Base-by-base conservation (phyloP, 2,888 invertebrate genomes). In the Chaetoderma sp. region DNA sequence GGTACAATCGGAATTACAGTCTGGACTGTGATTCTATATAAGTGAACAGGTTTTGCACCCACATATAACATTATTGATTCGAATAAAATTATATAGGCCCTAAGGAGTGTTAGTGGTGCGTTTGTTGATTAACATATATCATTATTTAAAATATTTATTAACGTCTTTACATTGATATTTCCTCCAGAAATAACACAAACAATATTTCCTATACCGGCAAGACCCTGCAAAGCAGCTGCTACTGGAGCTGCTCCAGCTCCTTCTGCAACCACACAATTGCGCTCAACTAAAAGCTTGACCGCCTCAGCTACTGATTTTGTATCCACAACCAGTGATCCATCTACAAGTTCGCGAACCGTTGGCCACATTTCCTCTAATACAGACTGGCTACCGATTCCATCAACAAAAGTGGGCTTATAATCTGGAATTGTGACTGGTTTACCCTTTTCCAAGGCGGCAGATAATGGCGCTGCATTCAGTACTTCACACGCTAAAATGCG, bases 101-200 rank as follows among this genome's bases (percentile, higher is more conserved):
- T n/a, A n/a, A n/a, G n/a, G n/a, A n/a, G n/a, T n/a, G n/a, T n/a
- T n/a, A n/a, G n/a, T n/a, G n/a, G n/a, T n/a, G n/a, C n/a, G n/a
- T n/a, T n/a, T n/a, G n/a, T n/a, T n/a, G n/a, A n/a, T n/a, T n/a
- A n/a, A n/a, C n/a, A n/a, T n/a, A n/a, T n/a, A n/a, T n/a, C n/a
- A n/a, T n/a, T n/a, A n/a, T n/a, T n/a, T 47, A 80, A 61, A 54
- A 78, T 70, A 16, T 68, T 60, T 25, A 76, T 67, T 27, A 83
- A 64, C 66, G 76, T 78, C 18, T 65, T 39, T 1, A 71, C 72
- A 59, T 84, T 82, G 55, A 84, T 82, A 68, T 83, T 83, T 5
- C 83, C 83, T n/a, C 84, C 84, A 4, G 84, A 82, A 23, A 84
- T 68, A 6, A 84, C 74, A 65, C 83, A 83, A 13, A 81, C 84